Evolutionary conservation across 1,140 invertebrate species (phyloP).

Genomic region (Hyles euphorbiae): DNA sequence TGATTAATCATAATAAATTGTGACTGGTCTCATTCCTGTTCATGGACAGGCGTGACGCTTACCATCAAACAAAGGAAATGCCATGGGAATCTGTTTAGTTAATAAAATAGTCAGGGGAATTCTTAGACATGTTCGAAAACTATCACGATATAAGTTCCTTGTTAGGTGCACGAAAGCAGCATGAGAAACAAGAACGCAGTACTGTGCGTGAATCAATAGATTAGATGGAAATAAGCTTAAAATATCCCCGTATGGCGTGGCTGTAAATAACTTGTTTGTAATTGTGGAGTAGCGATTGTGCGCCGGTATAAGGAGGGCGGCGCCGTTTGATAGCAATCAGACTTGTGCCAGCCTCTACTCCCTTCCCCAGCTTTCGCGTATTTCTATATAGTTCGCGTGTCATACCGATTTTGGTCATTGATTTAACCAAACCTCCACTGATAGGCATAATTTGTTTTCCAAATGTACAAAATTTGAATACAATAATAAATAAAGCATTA

Average conservation of each 20-base stretch:
- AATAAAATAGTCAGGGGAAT: no score
- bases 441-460: background rate
- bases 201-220: constrained; percentile 22
- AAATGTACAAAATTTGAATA: constrained; percentile 3
- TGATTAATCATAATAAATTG: no score
- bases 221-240: constrained; percentile 33
- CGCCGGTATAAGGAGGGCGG: constrained; percentile 26
- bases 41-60: no score
- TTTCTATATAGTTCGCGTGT: constrained; percentile 18
- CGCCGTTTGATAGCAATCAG: constrained; percentile 38
- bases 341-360: constrained; percentile 19
- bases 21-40: no score
- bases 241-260: constrained; percentile 27
- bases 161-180: background rate
- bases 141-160: no score
- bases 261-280: constrained; percentile 50
- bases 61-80: no score
- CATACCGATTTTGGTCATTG: constrained; percentile 18
- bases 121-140: no score
- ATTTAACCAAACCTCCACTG: no score
- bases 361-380: constrained; percentile 23
- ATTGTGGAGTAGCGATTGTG: constrained; percentile 34
- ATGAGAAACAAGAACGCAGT: background rate
- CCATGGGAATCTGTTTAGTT: no score
- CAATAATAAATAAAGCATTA: background rate